phyloP scores from a whole-genome alignment of 2,888 invertebrate genomes.

The Polymixis lichenea region DNA sequence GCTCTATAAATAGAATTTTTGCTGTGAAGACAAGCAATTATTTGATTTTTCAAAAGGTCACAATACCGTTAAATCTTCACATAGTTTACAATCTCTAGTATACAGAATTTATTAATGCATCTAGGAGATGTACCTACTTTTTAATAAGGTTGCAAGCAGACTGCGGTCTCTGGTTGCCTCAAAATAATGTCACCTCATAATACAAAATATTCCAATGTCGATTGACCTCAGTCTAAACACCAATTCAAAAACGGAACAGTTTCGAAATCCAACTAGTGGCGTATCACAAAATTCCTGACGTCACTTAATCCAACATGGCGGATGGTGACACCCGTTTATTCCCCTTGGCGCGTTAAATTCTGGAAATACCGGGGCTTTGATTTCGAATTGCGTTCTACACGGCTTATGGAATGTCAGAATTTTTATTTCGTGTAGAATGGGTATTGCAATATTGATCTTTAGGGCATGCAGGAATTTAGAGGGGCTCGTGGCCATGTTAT shows the following conservation, averaged over 20 bases:
- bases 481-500: no score
- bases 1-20: neutral
- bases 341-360: constrained; percentile 50
- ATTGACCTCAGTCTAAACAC: no score
- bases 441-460: neutral
- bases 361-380: constrained; percentile 41
- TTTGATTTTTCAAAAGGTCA: neutral
- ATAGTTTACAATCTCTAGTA: neutral
- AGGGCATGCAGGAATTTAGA: neutral
- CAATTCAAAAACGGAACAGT: constrained; percentile 23
- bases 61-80: neutral
- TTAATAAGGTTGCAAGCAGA: neutral
- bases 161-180: neutral
- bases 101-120: neutral
- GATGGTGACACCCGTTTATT: constrained; percentile 43
- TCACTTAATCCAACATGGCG: constrained; percentile 50
- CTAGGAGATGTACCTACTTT: neutral
- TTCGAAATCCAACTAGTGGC: constrained; percentile 10
- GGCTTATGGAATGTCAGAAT: constrained; percentile 21
- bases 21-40: neutral
- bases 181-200: neutral
- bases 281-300: constrained; percentile 35
- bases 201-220: neutral
- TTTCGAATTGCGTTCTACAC: constrained; percentile 32
- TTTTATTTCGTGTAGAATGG: constrained; percentile 12